Evolutionary conservation across 2,888 invertebrate species (phyloP), one percentile per base, ranked within the genome.

Genomic region (Enoplolaimus lenunculus): DNA sequence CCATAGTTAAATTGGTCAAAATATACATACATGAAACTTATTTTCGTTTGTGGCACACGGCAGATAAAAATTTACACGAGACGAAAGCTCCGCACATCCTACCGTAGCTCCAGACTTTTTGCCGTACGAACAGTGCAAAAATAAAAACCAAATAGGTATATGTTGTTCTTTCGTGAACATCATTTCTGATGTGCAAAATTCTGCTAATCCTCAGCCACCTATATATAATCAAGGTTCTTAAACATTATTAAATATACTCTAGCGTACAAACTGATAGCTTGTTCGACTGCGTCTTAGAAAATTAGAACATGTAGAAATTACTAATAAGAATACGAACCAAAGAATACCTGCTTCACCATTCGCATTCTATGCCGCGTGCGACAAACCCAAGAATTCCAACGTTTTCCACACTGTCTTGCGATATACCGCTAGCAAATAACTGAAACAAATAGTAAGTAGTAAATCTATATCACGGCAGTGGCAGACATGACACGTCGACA

Each of bases 61-160:
- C 3, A 62, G 30, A 62, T 62, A 28, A 31, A 62, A 62, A 7
- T 26, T 62, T 13, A 62, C n/a, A 7, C 3, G 3, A 31, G 13
- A 62, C 3, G 28, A 28, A 13, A 13, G 3, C 7, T 62, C 64
- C 13, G 29, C 7, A 62, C 64, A 62, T 3, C 64, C 64, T 7
- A 62, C 64, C 7, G 64, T 62, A 7, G 64, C 64, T 13, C 64
- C 64, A 28, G 7, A 13, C n/a, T n/a, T 62, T 13, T 62, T 62
- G n/a, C 64, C 7, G n/a, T 62, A 62, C 28, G 30, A 26, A 31
- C 64, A 62, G 3, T 13, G 3, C 64, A 21, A 62, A 62, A 62
- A 62, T 31, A 62, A n/a, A 62, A n/a, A n/a, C n/a, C n/a, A n/a
- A n/a, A n/a, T n/a, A n/a, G n/a, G n/a, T n/a, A n/a, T n/a, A n/a